phyloP scores from a whole-genome alignment of 2,888 invertebrate species.

The Ectropis crepuscularia region DNA sequence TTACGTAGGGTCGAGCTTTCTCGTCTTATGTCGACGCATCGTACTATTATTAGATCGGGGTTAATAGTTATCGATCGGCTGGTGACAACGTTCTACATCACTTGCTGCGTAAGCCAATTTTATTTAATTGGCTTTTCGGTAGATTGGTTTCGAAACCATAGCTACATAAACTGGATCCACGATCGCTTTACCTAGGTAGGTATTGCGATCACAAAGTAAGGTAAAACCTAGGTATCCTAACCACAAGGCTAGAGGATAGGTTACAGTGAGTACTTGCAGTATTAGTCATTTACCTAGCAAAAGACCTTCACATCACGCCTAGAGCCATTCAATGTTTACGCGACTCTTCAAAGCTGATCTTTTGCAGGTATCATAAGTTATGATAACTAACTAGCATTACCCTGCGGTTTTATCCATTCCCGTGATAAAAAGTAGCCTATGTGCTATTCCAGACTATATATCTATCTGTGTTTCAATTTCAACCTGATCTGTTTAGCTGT shows the following conservation, averaged over 20 bases:
- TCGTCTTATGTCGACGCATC: slow-evolving; percentile 47
- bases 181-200: not conserved
- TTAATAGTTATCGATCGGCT: slow-evolving; percentile 56
- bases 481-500: too few relatives aligned
- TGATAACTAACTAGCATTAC: too few relatives aligned
- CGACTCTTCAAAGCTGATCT: too few relatives aligned
- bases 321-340: too few relatives aligned
- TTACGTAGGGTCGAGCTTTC: slow-evolving; percentile 60
- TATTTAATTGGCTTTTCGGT: slow-evolving; percentile 5
- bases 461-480: too few relatives aligned
- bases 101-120: slow-evolving; percentile 19
- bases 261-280: not conserved
- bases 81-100: slow-evolving; percentile 27
- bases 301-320: not conserved
- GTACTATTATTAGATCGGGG: slow-evolving; percentile 54
- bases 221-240: slow-evolving; percentile 18
- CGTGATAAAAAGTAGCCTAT: too few relatives aligned
- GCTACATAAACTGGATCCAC: not conserved
- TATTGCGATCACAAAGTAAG: slow-evolving; percentile 12
- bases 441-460: too few relatives aligned
- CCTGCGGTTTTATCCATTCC: too few relatives aligned
- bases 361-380: too few relatives aligned
- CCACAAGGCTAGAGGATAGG: slow-evolving; percentile 15
- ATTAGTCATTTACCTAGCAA: not conserved
- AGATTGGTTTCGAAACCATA: not conserved